Evolutionary conservation across 2,888 invertebrate species (phyloP), one percentile per base, ranked within the genome.

Genomic region (Piscicola geometra): DNA sequence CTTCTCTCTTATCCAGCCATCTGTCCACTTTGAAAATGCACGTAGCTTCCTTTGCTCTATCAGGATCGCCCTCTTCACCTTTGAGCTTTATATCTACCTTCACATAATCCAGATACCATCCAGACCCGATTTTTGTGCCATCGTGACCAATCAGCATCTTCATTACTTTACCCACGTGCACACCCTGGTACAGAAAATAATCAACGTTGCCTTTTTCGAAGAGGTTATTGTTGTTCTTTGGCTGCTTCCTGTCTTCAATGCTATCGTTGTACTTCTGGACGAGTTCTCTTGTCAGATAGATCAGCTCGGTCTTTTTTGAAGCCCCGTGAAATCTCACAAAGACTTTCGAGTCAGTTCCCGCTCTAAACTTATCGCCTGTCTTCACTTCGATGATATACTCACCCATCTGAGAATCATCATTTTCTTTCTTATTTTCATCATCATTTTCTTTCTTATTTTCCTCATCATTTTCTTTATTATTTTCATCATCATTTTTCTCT

Each of bases 1-100:
- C 72, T 33, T 72, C 73, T n/a, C 35, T 73, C 30, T 73, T 73
- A 64, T 73, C 64, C n/a, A 73, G n/a, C 73, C 73, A 73, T n/a
- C 52, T 18, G n/a, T 73, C 64, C 3, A 73, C 64, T 33, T 73
- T 21, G 35, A 73, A 73, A 21, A 36, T 35, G 73, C n/a, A 73
- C 33, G 25, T 15, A 15, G n/a, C 28, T 18, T 56, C n/a, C 3
- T 56, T 25, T 18, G 9, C n/a, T 56, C n/a, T n/a, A 5, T 1
- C 52, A 15, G 0, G 21, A n/a, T 0, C 30, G 33, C 33, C 33
- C n/a, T 52, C 64, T 21, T 25, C 21, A 18, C 33, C 36, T 41
- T 41, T 15, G 5, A 9, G 5, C 15, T 15, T 41, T 41, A 9
- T 15, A 41, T 71, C 71, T 32, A 73, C 35, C 35, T 35, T 73